Evolutionary conservation across 2,888 invertebrate genomes (phyloP).

Genomic region (Drosophila imparisetae): DNA sequence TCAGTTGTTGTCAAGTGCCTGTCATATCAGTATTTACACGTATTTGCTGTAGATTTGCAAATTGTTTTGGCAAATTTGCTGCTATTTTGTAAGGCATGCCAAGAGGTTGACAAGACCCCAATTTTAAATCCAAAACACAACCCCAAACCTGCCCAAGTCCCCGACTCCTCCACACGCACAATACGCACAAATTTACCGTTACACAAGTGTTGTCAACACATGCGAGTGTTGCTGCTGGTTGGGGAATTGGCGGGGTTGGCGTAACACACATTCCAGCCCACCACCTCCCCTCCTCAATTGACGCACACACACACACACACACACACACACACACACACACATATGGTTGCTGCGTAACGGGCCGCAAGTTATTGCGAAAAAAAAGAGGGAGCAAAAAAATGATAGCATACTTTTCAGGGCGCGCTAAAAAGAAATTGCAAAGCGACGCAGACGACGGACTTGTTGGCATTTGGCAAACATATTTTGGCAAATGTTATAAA

Average conservation of each 20-base stretch:
- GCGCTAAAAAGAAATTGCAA: constrained; percentile 57
- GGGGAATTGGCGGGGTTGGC: constrained; percentile 25
- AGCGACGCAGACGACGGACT: constrained; percentile 42
- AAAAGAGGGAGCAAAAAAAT: constrained; percentile 30
- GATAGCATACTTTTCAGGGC: constrained; percentile 51
- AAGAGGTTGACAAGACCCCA: constrained; percentile 53
- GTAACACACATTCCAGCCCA: constrained; percentile 46
- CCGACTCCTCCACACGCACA: constrained; percentile 55
- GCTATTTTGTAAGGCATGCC: constrained; percentile 70
- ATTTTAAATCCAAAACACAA: constrained; percentile 23
- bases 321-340: constrained; percentile 7
- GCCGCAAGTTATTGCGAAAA: constrained; percentile 75
- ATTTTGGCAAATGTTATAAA: constrained; percentile 80
- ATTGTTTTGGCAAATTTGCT: constrained; percentile 83
- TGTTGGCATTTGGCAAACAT: constrained; percentile 70
- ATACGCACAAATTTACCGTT: constrained; percentile 78
- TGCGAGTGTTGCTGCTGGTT: constrained; percentile 54
- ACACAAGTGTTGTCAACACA: constrained; percentile 80
- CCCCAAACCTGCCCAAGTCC: neutral
- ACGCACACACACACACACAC: constrained; percentile 2
- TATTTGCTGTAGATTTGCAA: constrained; percentile 80
- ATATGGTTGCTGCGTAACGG: constrained; percentile 68
- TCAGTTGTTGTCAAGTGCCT: constrained; percentile 68
- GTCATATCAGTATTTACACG: constrained; percentile 80
- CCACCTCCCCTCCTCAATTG: constrained; percentile 4